Conservation (phyloP, 2,113 vertebrate genomes). For the Cinclus mexicanus region DNA sequence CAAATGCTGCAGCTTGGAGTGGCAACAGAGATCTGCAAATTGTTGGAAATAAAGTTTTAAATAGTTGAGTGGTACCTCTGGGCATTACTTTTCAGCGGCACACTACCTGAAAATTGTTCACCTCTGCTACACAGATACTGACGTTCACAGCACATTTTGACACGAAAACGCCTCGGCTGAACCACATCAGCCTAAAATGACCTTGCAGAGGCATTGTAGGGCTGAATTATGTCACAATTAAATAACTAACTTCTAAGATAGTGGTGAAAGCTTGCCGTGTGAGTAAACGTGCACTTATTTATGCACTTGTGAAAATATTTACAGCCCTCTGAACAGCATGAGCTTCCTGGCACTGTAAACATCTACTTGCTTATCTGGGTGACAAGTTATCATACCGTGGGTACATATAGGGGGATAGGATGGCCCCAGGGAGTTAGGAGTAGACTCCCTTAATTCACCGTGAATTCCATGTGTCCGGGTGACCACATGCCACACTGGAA, state of each 20-base stretch:
- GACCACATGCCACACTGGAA: accelerated
- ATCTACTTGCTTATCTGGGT: background rate
- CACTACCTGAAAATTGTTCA: accelerated
- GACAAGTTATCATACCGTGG: accelerated
- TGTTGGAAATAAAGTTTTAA: background rate
- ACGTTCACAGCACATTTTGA: background rate
- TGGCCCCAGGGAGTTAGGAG: too few relatives aligned
- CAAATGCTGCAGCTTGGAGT: background rate
- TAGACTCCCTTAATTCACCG: accelerated
- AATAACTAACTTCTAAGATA: background rate
- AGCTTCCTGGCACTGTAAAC: background rate
- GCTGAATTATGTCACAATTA: accelerated
- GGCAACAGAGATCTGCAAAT: background rate
- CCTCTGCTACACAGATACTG: background rate
- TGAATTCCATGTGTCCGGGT: accelerated
- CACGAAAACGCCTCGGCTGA: background rate
- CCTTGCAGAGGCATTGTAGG: background rate
- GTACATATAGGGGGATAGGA: accelerated
- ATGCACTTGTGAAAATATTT: background rate
- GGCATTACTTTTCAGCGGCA: background rate
- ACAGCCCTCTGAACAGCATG: background rate
- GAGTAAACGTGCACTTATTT: background rate
- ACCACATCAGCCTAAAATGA: background rate
- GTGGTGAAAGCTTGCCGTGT: accelerated
- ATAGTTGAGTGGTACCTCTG: background rate